Percentiles rank a stretch among this genome's conserved stretches.
These are phyloP conservation scores for Aethes cnicana DNA, from an alignment of 2,888 invertebrate genomes.

Conservation along the genomic window DNA sequence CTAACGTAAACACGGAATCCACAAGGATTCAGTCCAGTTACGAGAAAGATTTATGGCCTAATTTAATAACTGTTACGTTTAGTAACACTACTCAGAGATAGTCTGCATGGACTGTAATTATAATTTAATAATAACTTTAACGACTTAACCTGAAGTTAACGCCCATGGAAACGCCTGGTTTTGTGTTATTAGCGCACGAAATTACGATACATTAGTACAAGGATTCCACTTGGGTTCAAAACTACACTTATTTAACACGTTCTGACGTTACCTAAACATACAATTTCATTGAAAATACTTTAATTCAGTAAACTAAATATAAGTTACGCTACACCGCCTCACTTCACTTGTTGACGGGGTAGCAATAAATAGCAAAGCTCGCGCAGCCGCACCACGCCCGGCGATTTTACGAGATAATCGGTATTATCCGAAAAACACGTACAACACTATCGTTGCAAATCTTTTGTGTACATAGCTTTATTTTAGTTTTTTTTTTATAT, in stretches of 20 bases:
- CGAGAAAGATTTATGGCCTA: no score
- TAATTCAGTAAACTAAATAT: constrained; percentile 59
- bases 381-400: constrained; percentile 81
- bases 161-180: constrained; percentile 70
- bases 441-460: constrained; percentile 6
- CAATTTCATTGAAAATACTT: constrained; percentile 48
- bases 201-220: constrained; percentile 44
- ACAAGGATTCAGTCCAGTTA: neutral
- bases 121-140: constrained; percentile 73
- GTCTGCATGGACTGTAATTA: constrained; percentile 54
- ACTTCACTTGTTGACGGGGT: constrained; percentile 59
- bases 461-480: neutral
- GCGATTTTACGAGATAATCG: constrained; percentile 49
- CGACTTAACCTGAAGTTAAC: constrained; percentile 74
- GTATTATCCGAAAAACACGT: constrained; percentile 36
- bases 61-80: neutral
- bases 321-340: constrained; percentile 57
- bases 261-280: constrained; percentile 32
- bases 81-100: constrained; percentile 21
- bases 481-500: neutral
- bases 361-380: constrained; percentile 45
- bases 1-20: constrained; percentile 39
- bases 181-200: constrained; percentile 45
- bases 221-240: constrained; percentile 39
- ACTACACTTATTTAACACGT: constrained; percentile 30